Evolutionary conservation across 2,797 vertebrate species (phyloP).

Genomic region (Bufotes viridis): DNA sequence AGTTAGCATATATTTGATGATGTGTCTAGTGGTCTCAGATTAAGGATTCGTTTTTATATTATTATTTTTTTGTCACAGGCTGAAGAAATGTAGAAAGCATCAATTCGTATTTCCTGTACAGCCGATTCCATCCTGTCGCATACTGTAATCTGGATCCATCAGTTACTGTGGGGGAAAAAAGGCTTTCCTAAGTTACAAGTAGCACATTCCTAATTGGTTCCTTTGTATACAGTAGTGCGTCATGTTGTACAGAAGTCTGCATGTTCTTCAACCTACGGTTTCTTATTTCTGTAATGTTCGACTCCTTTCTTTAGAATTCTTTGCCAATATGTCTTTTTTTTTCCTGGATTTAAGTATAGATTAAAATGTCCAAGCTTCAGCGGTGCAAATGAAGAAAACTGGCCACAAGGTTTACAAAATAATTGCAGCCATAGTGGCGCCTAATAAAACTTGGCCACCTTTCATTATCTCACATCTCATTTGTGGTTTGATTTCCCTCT

Average conservation of each 20-base stretch:
- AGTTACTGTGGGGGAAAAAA: conserved; percentile 59
- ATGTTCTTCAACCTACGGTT: background rate
- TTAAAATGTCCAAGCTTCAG: background rate
- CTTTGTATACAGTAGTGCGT: conserved; percentile 17
- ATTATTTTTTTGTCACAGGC: conserved; percentile 51
- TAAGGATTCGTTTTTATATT: too few relatives aligned
- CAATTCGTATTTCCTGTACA: conserved; percentile 67
- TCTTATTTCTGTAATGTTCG: background rate
- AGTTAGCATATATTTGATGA: too few relatives aligned
- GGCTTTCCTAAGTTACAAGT: conserved; percentile 64
- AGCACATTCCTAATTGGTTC: conserved; percentile 26
- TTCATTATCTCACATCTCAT: background rate
- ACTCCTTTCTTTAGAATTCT: background rate
- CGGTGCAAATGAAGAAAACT: background rate
- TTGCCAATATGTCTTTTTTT: conserved; percentile 26
- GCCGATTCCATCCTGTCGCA: conserved; percentile 68
- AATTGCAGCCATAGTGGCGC: background rate
- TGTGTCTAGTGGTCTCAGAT: too few relatives aligned
- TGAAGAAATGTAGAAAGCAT: conserved; percentile 67
- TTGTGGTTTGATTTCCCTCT: background rate
- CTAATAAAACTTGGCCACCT: conserved; percentile 19
- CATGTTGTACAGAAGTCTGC: conserved; percentile 11
- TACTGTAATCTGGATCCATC: conserved; percentile 70
- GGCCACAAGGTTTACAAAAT: background rate
- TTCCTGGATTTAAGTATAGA: background rate